These are phyloP conservation scores for Palythoa caribaeorum DNA, from an alignment of 92 coral and sea anemone genomes.

Conservation along the genomic window DNA sequence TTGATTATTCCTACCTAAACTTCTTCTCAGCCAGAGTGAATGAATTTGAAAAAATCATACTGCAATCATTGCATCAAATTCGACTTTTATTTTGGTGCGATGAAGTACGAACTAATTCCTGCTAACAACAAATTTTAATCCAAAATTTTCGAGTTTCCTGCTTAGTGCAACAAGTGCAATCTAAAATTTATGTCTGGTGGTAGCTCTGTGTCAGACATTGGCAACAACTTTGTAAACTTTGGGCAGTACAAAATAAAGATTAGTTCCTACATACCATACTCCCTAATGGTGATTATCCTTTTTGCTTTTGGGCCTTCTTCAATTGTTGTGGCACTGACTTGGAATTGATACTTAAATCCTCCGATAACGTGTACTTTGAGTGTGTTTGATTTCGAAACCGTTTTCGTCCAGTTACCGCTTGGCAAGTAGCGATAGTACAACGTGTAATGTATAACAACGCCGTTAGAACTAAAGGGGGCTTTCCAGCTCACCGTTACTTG, in stretches of 20 bases:
- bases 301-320: constrained; percentile 30
- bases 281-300: background rate
- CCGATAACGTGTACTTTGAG: constrained; percentile 2
- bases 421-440: constrained; percentile 12
- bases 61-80: too few relatives aligned
- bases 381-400: background rate
- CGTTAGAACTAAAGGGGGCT: background rate
- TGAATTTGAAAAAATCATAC: too few relatives aligned
- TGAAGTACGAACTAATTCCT: too few relatives aligned
- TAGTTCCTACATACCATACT: background rate
- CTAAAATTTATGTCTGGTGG: too few relatives aligned
- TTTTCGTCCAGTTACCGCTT: constrained; percentile 9
- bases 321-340: constrained; percentile 11
- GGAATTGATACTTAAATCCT: background rate
- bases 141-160: background rate
- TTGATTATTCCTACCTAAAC: too few relatives aligned
- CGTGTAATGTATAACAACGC: constrained; percentile 8
- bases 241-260: background rate
- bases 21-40: too few relatives aligned
- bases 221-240: background rate
- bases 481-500: constrained; percentile 16
- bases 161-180: too few relatives aligned
- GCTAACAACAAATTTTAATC: too few relatives aligned
- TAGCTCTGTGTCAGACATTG: background rate
- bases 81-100: too few relatives aligned